phyloP scores from a whole-genome alignment of 2,113 vertebrate species.

The Anguilla japonica region DNA sequence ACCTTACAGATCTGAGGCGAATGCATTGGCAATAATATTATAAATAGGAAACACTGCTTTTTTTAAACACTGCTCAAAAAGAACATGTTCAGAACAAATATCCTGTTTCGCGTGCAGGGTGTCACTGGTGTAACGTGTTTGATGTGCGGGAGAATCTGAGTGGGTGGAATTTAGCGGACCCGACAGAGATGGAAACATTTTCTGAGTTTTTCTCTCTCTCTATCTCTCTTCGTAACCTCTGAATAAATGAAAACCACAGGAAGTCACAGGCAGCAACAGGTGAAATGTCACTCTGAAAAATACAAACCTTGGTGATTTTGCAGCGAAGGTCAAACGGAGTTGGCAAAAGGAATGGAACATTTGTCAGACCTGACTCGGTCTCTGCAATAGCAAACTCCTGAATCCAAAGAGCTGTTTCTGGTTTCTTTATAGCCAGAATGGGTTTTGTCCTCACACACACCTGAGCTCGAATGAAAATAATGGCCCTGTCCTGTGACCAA shows the following conservation, averaged over 20 bases:
- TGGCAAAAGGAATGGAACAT: background rate
- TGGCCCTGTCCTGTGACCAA: background rate
- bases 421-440: background rate
- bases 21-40: background rate
- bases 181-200: conserved; percentile 29
- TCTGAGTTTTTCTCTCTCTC: conserved; percentile 13
- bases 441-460: background rate
- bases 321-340: background rate
- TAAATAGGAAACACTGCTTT: background rate
- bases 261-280: conserved; percentile 11
- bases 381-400: background rate
- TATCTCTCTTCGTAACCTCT: conserved; percentile 18
- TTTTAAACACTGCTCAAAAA: background rate
- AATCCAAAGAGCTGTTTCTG: background rate
- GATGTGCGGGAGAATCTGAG: conserved; percentile 1
- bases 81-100: background rate
- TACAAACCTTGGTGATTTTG: background rate
- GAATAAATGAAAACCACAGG: conserved; percentile 30
- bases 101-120: background rate
- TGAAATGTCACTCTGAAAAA: conserved; percentile 18
- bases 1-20: background rate
- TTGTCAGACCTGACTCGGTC: background rate
- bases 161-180: conserved; percentile 28
- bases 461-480: too few relatives aligned
- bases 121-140: background rate